A percentile compares a stretch with the other conserved stretches of the same genome.
Evolutionary conservation across 2,113 vertebrate genomes (phyloP).

Genomic region (Ceyx margarethae): DNA sequence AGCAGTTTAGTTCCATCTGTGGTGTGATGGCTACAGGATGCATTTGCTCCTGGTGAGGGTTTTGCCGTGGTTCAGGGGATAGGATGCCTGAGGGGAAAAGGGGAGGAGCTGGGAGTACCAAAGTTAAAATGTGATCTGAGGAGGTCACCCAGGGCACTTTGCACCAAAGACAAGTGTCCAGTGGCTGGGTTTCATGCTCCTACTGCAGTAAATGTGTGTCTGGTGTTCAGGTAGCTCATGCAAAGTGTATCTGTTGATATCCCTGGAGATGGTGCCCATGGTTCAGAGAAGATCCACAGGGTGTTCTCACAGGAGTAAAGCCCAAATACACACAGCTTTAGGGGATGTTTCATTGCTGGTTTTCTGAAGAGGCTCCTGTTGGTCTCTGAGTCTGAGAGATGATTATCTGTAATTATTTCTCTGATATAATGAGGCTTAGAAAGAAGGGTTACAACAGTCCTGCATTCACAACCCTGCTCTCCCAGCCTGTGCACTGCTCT

Average conservation of each 20-base stretch:
- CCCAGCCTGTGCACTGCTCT: background rate
- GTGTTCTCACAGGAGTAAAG: background rate
- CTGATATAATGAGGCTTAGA: background rate
- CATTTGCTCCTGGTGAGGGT: background rate
- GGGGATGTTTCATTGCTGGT: background rate
- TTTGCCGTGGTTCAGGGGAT: background rate
- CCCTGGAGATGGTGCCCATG: background rate
- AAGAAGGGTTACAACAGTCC: background rate
- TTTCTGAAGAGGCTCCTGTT: background rate
- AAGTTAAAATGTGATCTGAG: background rate
- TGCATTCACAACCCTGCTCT: background rate
- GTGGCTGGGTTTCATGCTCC: background rate
- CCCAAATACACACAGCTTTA: background rate
- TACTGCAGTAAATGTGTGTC: background rate
- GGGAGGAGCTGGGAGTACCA: background rate
- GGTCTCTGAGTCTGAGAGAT: background rate
- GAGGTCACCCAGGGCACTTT: background rate
- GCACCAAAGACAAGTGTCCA: background rate
- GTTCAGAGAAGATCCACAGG: background rate
- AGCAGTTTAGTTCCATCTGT: background rate
- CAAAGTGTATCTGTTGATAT: background rate
- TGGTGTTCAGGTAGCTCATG: background rate
- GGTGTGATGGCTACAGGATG: background rate
- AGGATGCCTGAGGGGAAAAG: background rate
- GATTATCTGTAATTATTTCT: background rate